Evolutionary conservation across 2,113 vertebrate species (phyloP).

Genomic region (Tyrannus savana): DNA sequence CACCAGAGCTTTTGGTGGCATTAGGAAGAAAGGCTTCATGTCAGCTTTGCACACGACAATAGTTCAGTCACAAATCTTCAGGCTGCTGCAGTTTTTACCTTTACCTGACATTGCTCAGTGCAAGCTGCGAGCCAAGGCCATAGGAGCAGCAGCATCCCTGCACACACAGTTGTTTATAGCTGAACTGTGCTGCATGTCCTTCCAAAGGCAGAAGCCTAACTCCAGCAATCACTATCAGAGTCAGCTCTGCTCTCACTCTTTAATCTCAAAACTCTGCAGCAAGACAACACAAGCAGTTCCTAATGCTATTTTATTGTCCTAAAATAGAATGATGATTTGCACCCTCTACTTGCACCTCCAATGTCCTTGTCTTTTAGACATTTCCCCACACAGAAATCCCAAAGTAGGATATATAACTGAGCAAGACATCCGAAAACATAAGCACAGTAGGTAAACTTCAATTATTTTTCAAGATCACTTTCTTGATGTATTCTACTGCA

Average conservation of each 20-base stretch:
- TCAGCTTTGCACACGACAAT: background rate
- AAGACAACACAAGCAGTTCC: background rate
- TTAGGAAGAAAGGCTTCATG: background rate
- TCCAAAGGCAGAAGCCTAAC: background rate
- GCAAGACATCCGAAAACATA: background rate
- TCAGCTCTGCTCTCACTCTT: background rate
- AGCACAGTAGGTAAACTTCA: background rate
- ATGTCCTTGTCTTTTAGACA: background rate
- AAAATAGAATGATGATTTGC: background rate
- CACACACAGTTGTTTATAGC: accelerated
- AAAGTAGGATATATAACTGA: background rate
- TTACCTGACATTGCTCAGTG: background rate
- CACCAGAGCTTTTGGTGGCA: background rate
- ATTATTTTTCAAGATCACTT: accelerated
- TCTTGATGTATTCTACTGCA: background rate
- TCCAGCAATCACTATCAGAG: background rate
- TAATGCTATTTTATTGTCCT: background rate
- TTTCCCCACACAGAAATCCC: background rate
- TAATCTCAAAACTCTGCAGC: background rate
- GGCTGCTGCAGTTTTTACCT: background rate
- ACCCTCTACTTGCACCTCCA: background rate
- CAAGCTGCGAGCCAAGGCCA: accelerated
- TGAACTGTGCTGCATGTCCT: background rate
- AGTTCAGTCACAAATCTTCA: background rate
- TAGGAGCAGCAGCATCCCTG: background rate